These are phyloP conservation scores for Ormyrus thymus DNA, from an alignment of 2,888 invertebrate genomes.

Conservation along the genomic window DNA sequence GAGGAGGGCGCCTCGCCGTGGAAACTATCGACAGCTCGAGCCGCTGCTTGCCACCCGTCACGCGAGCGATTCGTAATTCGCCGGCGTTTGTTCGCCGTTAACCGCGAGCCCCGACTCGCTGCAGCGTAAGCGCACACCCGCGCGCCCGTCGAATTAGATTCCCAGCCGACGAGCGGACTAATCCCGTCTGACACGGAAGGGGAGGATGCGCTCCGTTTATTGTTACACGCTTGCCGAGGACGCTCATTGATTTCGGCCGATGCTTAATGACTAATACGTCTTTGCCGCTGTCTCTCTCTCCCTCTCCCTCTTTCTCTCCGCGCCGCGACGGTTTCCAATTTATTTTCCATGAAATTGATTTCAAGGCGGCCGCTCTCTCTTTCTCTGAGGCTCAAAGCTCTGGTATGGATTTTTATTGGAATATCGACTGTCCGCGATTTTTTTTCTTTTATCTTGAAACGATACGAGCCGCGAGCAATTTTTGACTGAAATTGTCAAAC, in stretches of 20 bases:
- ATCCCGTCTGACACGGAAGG: slow-evolving; percentile 58
- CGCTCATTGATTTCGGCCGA: slow-evolving; percentile 41
- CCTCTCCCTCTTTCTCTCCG: not conserved
- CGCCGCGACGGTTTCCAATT: not conserved
- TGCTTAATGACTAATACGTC: slow-evolving; percentile 37
- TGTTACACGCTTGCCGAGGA: slow-evolving; percentile 35
- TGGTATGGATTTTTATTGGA: slow-evolving; percentile 2
- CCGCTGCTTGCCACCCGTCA: not conserved
- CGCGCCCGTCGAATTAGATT: slow-evolving; percentile 63
- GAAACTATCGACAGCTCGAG: slow-evolving; percentile 10
- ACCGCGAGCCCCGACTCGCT: slow-evolving; percentile 56
- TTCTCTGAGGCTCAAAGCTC: not conserved
- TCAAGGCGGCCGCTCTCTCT: not conserved
- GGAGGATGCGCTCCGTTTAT: slow-evolving; percentile 55
- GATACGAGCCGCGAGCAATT: not conserved
- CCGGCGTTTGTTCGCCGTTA: slow-evolving; percentile 65
- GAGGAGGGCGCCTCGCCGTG: not conserved
- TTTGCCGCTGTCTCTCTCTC: not conserved
- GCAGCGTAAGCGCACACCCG: slow-evolving; percentile 9
- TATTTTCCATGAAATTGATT: slow-evolving; percentile 16
- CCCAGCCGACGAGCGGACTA: slow-evolving; percentile 64
- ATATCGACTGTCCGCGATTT: not conserved
- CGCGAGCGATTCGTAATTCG: slow-evolving; percentile 68
- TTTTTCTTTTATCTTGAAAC: not conserved
- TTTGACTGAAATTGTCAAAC: not conserved